phyloP scores from a whole-genome alignment of 1,140 invertebrate genomes.

The Magallana ariakensis region DNA sequence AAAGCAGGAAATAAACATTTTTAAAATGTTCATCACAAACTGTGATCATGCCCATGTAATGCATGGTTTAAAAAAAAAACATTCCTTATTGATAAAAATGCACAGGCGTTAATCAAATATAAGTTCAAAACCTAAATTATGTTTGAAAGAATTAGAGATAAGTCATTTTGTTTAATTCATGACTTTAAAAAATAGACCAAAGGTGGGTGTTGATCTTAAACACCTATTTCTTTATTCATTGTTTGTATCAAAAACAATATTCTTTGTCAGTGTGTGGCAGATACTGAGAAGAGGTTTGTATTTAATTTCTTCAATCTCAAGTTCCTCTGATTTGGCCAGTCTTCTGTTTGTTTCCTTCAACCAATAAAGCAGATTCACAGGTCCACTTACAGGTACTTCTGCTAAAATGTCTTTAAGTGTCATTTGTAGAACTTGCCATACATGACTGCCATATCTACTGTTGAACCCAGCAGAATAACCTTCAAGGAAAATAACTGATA shows the following conservation, averaged over 20 bases:
- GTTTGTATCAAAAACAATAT: neutral
- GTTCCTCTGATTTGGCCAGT: neutral
- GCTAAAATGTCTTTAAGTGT: neutral
- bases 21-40: no score
- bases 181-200: no score
- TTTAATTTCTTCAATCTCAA: neutral
- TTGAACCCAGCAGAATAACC: neutral
- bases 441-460: neutral
- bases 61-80: no score
- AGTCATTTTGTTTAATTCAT: no score
- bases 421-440: neutral
- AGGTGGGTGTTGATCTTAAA: no score
- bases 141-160: no score
- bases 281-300: constrained; percentile 14
- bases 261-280: neutral
- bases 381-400: neutral
- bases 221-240: no score
- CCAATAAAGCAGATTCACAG: neutral
- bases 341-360: neutral
- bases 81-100: no score
- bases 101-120: no score
- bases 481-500: neutral
- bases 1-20: no score
- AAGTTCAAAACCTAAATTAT: no score
- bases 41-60: no score